phyloP scores from a whole-genome alignment of 2,113 vertebrate genomes.

The Calyptomena viridis region DNA sequence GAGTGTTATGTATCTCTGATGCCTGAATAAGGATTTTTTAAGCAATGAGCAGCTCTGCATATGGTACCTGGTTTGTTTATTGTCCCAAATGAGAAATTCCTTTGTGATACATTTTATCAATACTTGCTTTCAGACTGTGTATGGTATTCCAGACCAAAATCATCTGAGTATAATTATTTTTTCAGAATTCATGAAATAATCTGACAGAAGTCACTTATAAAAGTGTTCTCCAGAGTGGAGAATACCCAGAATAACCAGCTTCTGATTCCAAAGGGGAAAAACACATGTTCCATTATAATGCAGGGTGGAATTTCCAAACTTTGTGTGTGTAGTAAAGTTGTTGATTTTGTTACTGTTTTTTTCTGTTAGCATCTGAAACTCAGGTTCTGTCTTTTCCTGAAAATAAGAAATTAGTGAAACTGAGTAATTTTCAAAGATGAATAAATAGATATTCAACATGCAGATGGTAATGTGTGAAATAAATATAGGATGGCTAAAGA shows the following conservation, averaged over 20 bases:
- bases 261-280: background rate
- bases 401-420: background rate
- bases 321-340: background rate
- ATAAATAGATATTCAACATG: background rate
- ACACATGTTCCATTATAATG: background rate
- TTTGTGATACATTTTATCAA: background rate
- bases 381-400: background rate
- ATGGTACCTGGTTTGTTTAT: background rate
- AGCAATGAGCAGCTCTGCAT: background rate
- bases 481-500: background rate
- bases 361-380: background rate
- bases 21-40: background rate
- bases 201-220: background rate
- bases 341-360: background rate
- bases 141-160: background rate
- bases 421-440: background rate
- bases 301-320: background rate
- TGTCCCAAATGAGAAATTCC: background rate
- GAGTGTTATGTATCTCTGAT: background rate
- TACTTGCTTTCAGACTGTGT: background rate
- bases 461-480: background rate
- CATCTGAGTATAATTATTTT: background rate
- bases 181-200: background rate
- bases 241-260: background rate
- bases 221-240: background rate